These are phyloP conservation scores for Volucella bombylans DNA, from an alignment of 2,888 invertebrate species.

Conservation along the genomic window DNA sequence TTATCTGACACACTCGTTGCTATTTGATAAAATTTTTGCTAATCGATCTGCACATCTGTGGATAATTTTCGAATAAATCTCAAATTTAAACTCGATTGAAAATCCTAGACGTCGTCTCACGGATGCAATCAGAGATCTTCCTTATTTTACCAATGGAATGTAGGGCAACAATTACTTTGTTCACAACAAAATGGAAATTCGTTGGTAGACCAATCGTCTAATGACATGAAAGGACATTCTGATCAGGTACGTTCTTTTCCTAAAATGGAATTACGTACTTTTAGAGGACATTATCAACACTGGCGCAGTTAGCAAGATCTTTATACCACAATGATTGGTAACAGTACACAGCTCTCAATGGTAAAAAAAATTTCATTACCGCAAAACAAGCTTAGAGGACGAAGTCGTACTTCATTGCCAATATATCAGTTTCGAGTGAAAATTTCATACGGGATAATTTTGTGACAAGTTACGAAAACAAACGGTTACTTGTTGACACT, in stretches of 20 bases:
- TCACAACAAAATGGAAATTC: not conserved
- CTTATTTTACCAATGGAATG: not conserved
- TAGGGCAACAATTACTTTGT: not conserved
- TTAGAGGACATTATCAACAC: not conserved
- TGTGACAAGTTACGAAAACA: not conserved
- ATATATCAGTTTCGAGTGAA: not conserved
- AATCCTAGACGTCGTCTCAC: no score
- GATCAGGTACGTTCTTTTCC: not conserved
- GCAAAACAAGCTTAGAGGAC: not conserved
- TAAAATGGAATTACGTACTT: not conserved
- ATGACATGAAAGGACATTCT: not conserved
- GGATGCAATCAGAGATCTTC: not conserved
- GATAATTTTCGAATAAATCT: no score
- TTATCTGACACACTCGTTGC: no score
- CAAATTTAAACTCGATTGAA: no score
- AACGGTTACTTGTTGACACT: constrained; percentile 1
- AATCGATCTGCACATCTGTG: no score
- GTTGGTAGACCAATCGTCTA: no score
- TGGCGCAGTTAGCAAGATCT: constrained; percentile 3
- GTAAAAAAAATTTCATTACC: not conserved
- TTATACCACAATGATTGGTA: not conserved
- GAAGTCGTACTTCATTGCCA: not conserved
- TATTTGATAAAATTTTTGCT: no score
- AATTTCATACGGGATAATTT: not conserved
- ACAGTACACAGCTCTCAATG: no score